Conservation (phyloP, 2,113 vertebrate genomes). For the Octodon degus region DNA sequence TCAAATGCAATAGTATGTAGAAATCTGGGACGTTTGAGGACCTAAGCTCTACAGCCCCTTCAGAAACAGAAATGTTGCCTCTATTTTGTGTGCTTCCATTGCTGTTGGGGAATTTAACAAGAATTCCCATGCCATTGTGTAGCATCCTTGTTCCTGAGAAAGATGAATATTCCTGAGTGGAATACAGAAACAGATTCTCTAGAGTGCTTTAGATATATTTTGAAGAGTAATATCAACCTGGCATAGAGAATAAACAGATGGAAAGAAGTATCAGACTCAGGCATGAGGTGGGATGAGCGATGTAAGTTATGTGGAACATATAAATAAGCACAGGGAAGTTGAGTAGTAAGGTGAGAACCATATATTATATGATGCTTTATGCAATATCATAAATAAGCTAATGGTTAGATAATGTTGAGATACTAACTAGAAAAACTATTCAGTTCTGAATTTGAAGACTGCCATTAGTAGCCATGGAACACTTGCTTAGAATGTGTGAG, state of each 20-base stretch:
- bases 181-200: neutral
- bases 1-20: neutral
- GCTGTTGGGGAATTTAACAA: neutral
- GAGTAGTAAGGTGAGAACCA: neutral
- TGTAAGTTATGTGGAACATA: neutral
- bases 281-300: neutral
- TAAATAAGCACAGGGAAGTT: neutral
- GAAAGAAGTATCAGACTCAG: neutral
- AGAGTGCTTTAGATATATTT: neutral
- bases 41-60: neutral
- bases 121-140: neutral
- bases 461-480: neutral
- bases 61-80: neutral
- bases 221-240: neutral
- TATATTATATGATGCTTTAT: neutral
- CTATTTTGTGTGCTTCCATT: neutral
- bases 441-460: neutral
- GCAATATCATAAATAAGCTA: neutral
- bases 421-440: slow-evolving; percentile 28
- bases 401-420: neutral
- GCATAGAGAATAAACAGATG: neutral
- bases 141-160: neutral
- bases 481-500: neutral
- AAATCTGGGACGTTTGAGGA: neutral
- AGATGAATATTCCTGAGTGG: neutral